Conservation (phyloP, 2,113 vertebrate genomes). For the Excalfactoria chinensis region DNA sequence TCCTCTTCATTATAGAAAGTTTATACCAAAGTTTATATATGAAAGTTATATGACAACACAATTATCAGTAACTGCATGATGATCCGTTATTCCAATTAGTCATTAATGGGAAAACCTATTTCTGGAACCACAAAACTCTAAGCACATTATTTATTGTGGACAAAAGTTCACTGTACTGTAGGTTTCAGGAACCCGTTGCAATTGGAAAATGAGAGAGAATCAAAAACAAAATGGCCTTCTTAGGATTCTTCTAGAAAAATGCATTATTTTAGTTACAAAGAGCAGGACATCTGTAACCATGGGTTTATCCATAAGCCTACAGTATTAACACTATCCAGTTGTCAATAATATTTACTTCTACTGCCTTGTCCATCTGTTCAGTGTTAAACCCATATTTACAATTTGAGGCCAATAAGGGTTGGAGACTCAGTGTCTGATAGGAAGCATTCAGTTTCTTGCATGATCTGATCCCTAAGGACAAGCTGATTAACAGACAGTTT, state of each 20-base stretch:
- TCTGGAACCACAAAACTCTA: neutral
- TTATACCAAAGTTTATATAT: neutral
- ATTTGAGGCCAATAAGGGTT: neutral
- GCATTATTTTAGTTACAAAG: neutral
- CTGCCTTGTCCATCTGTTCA: conserved; percentile 4
- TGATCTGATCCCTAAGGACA: conserved; percentile 6
- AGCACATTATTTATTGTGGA: neutral
- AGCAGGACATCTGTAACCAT: neutral
- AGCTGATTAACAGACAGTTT: conserved; percentile 11
- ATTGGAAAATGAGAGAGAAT: neutral
- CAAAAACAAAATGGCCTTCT: neutral
- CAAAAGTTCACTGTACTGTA: neutral
- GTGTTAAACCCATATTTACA: neutral
- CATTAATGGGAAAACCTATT: neutral
- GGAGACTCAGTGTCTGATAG: neutral
- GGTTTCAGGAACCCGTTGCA: neutral
- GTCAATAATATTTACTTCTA: conserved; percentile 7
- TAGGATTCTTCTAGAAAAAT: neutral
- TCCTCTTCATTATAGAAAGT: neutral
- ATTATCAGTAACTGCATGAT: neutral
- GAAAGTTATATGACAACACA: neutral
- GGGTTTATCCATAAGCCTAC: neutral
- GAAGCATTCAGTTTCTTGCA: neutral
- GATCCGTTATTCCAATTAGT: neutral
- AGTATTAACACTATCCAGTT: neutral